These are phyloP conservation scores for Sebastolobus alascanus DNA, from an alignment of 2,797 vertebrate species.

Conservation along the genomic window DNA sequence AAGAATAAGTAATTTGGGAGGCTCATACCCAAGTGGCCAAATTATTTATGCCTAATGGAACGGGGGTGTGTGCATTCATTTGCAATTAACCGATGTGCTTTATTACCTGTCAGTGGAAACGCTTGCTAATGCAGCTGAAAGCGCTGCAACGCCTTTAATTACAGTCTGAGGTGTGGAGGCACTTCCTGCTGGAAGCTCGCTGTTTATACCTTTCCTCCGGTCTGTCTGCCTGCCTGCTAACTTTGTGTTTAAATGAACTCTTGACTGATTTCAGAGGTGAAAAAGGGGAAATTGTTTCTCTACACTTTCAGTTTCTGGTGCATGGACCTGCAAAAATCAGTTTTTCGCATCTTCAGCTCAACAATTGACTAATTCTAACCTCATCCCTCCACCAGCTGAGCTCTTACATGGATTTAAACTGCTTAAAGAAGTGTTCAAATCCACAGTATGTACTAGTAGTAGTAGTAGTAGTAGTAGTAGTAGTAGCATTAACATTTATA, in stretches of 20 bases:
- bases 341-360: background rate
- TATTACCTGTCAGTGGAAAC: constrained; percentile 85
- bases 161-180: constrained; percentile 69
- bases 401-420: background rate
- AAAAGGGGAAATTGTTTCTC: background rate
- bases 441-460: no score
- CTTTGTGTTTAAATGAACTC: constrained; percentile 1
- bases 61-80: constrained; percentile 78
- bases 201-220: constrained; percentile 30
- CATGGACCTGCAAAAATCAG: background rate
- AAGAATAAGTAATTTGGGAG: constrained; percentile 89
- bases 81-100: constrained; percentile 83
- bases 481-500: no score
- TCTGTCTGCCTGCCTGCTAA: constrained; percentile 21
- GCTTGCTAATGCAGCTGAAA: constrained; percentile 67
- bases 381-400: background rate
- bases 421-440: background rate
- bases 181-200: constrained; percentile 58
- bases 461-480: no score
- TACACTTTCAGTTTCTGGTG: background rate
- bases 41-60: constrained; percentile 90
- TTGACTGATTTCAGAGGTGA: background rate
- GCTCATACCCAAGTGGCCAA: constrained; percentile 87
- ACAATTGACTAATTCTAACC: background rate
- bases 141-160: constrained; percentile 62